Base-by-base conservation (phyloP, 2,888 invertebrate genomes). In the Panorpa germanica region DNA sequence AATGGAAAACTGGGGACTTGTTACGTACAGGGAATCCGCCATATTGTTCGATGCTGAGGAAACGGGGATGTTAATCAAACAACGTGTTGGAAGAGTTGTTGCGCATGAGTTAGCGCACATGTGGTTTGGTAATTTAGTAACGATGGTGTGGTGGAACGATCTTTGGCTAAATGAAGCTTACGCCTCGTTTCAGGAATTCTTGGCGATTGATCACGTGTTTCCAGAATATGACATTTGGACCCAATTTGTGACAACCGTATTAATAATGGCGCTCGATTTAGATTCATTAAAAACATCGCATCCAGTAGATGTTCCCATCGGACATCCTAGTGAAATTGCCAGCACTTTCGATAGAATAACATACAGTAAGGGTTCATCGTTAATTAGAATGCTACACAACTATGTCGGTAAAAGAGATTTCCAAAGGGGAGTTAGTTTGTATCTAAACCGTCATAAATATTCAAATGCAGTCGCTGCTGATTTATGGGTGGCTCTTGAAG, bases 91-190 rank as follows among this genome's bases (percentile, higher is more conserved):
- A 1, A 53, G 90, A 12, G 82, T 88, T 1, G 78, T 83, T 14
- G 77, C 77, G 0, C 95, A 96, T 53, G 95, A 96, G 52, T 58
- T 96, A 28, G 91, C 91, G 3, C 95, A 95, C 53, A 90, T 93
- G 52, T 96, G 96, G 95, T 96, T 96, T 55, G 96, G 95, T 5
- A 93, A 95, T 52, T 64, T 95, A 25, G 93, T 93, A 2, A 95
- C 95, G 14, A 95, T 95, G 91, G 86, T 90, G 52, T 91, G 90
- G 91, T 93, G 91, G 91, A 90, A 88, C 3, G 83, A 93, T 56
- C 57, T 86, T 18, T 95, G 93, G 93, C 57, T 95, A 19, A 95
- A 95, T 53, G 93, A 95, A 52, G 93, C 90, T 3, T 90, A 88
- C 55, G 95, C 95, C 1, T 81, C 86, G 0, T 96, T 93, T 63